Base-by-base conservation (phyloP, 1,140 invertebrate species). In the Eurosta solidaginis region DNA sequence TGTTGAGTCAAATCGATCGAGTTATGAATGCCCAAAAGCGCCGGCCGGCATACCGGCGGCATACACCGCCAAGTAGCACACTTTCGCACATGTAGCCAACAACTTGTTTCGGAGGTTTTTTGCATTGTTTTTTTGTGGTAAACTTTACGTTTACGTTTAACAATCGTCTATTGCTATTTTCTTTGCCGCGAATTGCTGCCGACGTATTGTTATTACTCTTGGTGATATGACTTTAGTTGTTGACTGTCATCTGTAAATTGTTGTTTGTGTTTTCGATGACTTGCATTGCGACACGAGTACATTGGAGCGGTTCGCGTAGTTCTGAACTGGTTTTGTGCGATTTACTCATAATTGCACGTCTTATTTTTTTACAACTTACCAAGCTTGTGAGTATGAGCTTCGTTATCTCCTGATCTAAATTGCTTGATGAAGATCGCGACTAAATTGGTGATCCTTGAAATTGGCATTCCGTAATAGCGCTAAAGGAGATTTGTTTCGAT, bases 401-500 rank as follows among this genome's bases (percentile, higher is more conserved):
- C 33, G 45, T 40, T 68, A 68, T 68, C 59, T 29, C 17, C 59
- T 68, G 33, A 68, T 68, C 59, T 68, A 40, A n/a, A n/a, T n/a
- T n/a, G 27, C 59, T n/a, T 36, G 27, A 68, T 68, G 59, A 68
- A 68, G 59, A 68, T 68, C 59, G 59, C 40, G 59, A 68, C 59
- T 68, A 68, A 68, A 68, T 68, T 68, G 59, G 59, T 68, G 59
- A 36, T 68, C 59, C n/a, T 68, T 68, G 59, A 68, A 68, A 68
- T 68, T 68, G 59, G 40, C 59, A 40, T 42, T 68, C 10, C 33
- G 59, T 5, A 42, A 20, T 42, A 36, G 33, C 33, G 59, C 33
- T 40, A 33, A 59, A 59, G 45, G 6, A 47, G 45, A 12, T 47
- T 47, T 47, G n/a, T 47, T 47, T 14, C 14, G 12, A 9, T 14